Base-by-base conservation (phyloP, 2,888 invertebrate species). In the Hypercompe scribonia region DNA sequence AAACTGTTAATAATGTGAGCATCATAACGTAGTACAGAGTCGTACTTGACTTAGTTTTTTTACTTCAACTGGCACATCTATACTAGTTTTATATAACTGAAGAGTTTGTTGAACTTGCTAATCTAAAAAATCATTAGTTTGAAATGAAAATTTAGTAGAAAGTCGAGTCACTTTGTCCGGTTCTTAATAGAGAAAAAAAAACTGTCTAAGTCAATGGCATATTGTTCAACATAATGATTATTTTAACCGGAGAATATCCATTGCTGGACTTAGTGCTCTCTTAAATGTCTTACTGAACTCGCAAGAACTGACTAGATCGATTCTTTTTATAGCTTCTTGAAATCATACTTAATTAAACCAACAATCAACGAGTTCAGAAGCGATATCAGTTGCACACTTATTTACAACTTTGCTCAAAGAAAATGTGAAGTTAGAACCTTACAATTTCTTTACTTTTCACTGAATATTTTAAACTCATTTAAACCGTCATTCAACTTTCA, bases 391-490 rank as follows among this genome's bases (percentile, higher is more conserved):
- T 28, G 28, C 28, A 21, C 24, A 2, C 50, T n/a, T 54, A 24
- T 11, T n/a, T n/a, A 54, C 24, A 54, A 54, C 24, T 24, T 64
- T 46, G 24, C 33, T 39, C 18, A 63, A 54, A 61, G 21, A 61
- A 69, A 58, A 65, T 58, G 28, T 54, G 42, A 34, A 31, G 36
- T 42, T 28, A 54, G 58, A 24, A 39, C 34, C 65, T 50, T 39
- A 28, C 13, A 65, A 71, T 69, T 33, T 31, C 39, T 69, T 65
- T 33, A 74, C 63, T 72, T 74, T 76, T 39, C 71, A 68, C 54
- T 69, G 76, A 83, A 83, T 85, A 86, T 86, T 90, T 86, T 87
- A 90, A 91, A 90, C 90, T 91, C 88, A 88, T 90, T 90, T 90
- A 87, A 83, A 83, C 82, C 83, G 82, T 87, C 88, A 87, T 89